These are phyloP conservation scores for Capreolus pygargus DNA, from an alignment of 2,113 vertebrate genomes.

Conservation along the genomic window DNA sequence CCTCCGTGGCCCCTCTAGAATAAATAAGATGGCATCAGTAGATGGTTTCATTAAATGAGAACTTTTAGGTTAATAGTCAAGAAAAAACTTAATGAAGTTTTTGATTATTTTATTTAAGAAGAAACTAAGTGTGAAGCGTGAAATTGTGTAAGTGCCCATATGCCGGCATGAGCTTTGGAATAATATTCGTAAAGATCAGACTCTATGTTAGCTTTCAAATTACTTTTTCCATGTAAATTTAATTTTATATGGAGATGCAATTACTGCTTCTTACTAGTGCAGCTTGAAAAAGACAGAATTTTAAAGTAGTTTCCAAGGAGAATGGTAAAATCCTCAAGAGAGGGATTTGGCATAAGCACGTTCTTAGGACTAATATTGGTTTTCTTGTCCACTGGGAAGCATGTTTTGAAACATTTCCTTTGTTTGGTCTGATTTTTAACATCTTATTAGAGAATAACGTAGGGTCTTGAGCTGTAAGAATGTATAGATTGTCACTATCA, in stretches of 20 bases:
- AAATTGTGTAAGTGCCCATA: neutral
- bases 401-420: constrained; percentile 6
- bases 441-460: neutral
- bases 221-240: constrained; percentile 27
- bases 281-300: neutral
- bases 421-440: neutral
- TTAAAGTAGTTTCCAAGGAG: constrained; percentile 12
- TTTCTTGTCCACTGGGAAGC: neutral
- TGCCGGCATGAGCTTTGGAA: constrained; percentile 9
- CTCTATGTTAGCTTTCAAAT: constrained; percentile 13
- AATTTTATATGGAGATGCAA: neutral
- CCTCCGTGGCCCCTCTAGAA: neutral
- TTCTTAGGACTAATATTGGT: neutral
- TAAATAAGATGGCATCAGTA: neutral
- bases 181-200: neutral
- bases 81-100: neutral
- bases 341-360: neutral
- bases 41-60: neutral
- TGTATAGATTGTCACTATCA: neutral
- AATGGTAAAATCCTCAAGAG: constrained; percentile 10
- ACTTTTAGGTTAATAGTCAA: neutral
- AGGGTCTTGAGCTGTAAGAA: neutral
- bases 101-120: constrained; percentile 24
- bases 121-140: neutral
- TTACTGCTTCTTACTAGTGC: neutral